Evolutionary conservation across 2,888 invertebrate genomes (phyloP).

Genomic region (Scaptomyza polygonia): DNA sequence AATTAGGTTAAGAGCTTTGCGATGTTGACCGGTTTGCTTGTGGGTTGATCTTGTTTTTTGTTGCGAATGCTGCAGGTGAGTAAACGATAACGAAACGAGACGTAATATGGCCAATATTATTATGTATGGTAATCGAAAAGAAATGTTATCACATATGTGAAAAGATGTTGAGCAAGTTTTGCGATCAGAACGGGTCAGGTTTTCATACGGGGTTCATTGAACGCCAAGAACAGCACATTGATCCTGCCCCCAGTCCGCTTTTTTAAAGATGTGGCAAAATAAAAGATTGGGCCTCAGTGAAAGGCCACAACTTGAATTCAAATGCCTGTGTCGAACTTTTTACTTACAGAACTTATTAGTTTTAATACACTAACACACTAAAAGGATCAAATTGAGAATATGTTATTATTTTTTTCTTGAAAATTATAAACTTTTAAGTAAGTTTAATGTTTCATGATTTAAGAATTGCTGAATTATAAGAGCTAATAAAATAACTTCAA

Average conservation of each 20-base stretch:
- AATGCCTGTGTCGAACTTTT: conserved; percentile 42
- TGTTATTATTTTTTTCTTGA: no score
- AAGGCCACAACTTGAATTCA: conserved; percentile 22
- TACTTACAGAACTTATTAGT: neutral
- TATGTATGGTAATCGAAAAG: conserved; percentile 61
- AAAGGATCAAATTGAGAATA: neutral
- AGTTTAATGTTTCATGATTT: no score
- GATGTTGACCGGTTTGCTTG: conserved; percentile 45
- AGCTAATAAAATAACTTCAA: no score
- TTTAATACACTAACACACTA: neutral
- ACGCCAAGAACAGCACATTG: conserved; percentile 51
- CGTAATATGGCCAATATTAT: conserved; percentile 46
- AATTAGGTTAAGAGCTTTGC: conserved; percentile 67
- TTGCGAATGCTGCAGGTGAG: conserved; percentile 24
- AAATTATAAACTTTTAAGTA: no score
- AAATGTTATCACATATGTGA: conserved; percentile 52
- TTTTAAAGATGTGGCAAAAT: conserved; percentile 48
- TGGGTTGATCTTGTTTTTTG: conserved; percentile 28
- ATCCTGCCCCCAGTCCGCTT: conserved; percentile 58
- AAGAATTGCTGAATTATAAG: no score
- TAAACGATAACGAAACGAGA: conserved; percentile 29
- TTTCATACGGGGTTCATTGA: conserved; percentile 62
- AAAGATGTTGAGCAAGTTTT: conserved; percentile 65
- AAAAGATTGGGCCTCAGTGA: conserved; percentile 46
- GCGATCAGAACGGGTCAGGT: conserved; percentile 38